Evolutionary conservation across 2,113 vertebrate species (phyloP).

Genomic region (Meles meles): DNA sequence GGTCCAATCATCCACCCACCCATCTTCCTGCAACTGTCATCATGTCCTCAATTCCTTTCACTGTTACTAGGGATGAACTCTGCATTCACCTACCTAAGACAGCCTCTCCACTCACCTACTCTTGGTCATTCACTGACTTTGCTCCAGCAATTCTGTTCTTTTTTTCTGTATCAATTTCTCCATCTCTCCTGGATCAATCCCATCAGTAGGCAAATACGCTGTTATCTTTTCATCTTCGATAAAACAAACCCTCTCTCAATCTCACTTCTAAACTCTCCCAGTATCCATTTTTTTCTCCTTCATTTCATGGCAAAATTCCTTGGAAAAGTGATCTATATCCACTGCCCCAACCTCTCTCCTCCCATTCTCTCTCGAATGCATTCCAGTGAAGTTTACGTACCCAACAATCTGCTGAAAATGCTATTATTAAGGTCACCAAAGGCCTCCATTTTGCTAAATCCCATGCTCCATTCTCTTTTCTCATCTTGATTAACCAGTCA

Average conservation of each 20-base stretch:
- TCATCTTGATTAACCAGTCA: neutral
- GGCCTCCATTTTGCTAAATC: neutral
- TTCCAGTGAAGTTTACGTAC: neutral
- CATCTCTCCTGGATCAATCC: neutral
- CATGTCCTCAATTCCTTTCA: neutral
- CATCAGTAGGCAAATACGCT: neutral
- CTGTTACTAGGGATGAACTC: neutral
- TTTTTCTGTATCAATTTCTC: neutral
- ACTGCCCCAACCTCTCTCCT: neutral
- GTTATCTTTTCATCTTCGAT: neutral
- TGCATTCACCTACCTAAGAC: neutral
- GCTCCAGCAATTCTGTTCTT: neutral
- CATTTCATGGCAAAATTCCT: neutral
- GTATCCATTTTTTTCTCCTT: neutral
- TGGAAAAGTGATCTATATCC: neutral
- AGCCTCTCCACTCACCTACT: neutral
- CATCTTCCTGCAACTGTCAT: neutral
- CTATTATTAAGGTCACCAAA: neutral
- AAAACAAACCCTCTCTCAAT: neutral
- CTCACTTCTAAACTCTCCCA: neutral
- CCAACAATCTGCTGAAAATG: neutral
- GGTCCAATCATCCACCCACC: neutral
- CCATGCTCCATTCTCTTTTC: neutral
- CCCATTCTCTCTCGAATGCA: neutral
- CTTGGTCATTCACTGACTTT: neutral